Percentiles rank a stretch among this genome's conserved stretches.
Evolutionary conservation across 2,797 vertebrate species (phyloP).

Genomic region (Bryconaethiops microstoma): DNA sequence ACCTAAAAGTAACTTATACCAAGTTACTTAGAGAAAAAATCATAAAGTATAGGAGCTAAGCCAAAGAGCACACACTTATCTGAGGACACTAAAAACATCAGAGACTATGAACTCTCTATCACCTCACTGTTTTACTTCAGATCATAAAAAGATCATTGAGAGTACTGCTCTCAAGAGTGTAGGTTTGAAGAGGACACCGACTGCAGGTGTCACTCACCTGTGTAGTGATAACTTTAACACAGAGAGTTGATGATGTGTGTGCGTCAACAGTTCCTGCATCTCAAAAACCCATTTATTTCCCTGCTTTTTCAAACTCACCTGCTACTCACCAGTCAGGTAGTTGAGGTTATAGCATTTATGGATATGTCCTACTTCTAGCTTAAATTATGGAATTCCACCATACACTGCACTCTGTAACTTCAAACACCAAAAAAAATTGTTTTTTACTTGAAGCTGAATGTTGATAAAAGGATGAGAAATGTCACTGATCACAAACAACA

Average conservation of each 20-base stretch:
- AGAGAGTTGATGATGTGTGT: background rate
- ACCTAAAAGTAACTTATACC: background rate
- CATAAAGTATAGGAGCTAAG: constrained; percentile 8
- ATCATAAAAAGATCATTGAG: constrained; percentile 34
- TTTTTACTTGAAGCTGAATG: background rate
- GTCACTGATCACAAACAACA: constrained; percentile 2
- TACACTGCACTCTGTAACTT: background rate
- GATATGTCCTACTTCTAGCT: background rate
- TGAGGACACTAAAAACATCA: constrained; percentile 7
- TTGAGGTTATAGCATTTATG: background rate
- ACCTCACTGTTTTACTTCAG: constrained; percentile 31
- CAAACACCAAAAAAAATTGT: constrained; percentile 1
- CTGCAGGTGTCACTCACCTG: constrained; percentile 13
- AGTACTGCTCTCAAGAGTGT: background rate
- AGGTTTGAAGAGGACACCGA: constrained; percentile 27
- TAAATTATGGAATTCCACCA: background rate
- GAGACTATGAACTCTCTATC: constrained; percentile 38
- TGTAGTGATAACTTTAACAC: background rate
- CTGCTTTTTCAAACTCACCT: constrained; percentile 3
- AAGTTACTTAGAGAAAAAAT: background rate
- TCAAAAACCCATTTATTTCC: background rate
- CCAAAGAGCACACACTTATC: constrained; percentile 29
- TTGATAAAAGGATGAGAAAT: background rate
- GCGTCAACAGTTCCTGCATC: background rate
- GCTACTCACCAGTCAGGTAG: background rate